Percentiles rank a stretch among this genome's conserved stretches.
Conservation (phyloP, 2,888 invertebrate genomes). For the Tinea semifulvella region DNA sequence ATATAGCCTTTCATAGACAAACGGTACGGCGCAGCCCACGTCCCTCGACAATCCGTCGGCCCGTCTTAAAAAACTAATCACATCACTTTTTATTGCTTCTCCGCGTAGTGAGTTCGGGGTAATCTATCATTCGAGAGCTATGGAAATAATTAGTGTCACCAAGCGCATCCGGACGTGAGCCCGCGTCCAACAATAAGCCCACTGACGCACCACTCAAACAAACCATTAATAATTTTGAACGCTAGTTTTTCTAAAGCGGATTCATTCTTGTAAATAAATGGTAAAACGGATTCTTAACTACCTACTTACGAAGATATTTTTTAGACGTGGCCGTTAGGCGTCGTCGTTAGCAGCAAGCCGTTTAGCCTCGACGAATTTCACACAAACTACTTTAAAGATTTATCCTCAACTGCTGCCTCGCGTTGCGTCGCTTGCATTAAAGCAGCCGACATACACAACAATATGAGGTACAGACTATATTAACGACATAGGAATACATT, state of each 20-base stretch:
- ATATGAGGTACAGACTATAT: too few relatives aligned
- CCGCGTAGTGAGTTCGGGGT: constrained; percentile 46
- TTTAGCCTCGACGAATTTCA: constrained; percentile 3
- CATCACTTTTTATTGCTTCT: constrained; percentile 50
- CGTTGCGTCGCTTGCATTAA: not conserved
- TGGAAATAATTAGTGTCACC: constrained; percentile 66
- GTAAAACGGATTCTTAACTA: constrained; percentile 59
- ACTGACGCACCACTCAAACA: constrained; percentile 62
- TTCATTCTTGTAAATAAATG: constrained; percentile 63
- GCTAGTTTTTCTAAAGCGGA: constrained; percentile 59
- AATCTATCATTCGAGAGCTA: constrained; percentile 65
- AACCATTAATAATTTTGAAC: constrained; percentile 64
- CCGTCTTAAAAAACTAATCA: constrained; percentile 49
- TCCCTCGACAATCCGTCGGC: constrained; percentile 42
- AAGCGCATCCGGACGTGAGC: constrained; percentile 56
- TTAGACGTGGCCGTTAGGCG: constrained; percentile 34
- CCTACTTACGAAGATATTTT: constrained; percentile 61
- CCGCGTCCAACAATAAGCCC: constrained; percentile 53
- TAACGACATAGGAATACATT: too few relatives aligned
- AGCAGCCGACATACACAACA: not conserved
- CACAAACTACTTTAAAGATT: constrained; percentile 6
- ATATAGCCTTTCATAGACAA: constrained; percentile 46
- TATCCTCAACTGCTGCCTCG: not conserved
- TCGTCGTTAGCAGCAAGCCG: constrained; percentile 29
- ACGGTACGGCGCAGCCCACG: constrained; percentile 41